Conservation (phyloP, 2,113 vertebrate genomes). For the Xiphias gladius region DNA sequence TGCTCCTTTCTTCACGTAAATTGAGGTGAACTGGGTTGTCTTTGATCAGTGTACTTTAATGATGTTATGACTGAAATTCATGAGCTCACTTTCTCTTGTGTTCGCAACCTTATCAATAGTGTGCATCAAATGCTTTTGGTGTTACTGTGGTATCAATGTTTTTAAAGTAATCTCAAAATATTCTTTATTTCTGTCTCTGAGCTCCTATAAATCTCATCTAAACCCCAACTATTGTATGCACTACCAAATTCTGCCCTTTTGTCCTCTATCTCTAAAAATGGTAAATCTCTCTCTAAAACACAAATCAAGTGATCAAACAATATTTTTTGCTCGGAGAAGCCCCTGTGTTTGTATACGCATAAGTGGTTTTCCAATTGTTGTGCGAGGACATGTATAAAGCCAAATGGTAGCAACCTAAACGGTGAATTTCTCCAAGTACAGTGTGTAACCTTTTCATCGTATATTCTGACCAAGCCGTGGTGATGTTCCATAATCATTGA, state of each 20-base stretch:
- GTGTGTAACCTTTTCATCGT: background rate
- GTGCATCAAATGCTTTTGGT: slow-evolving; percentile 47
- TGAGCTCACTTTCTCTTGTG: slow-evolving; percentile 42
- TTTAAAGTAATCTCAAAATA: slow-evolving; percentile 22
- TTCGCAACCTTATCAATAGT: slow-evolving; percentile 39
- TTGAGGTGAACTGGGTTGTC: slow-evolving; percentile 43
- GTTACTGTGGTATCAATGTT: background rate
- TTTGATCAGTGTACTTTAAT: slow-evolving; percentile 63
- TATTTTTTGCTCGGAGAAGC: slow-evolving; percentile 47
- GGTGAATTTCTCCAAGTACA: background rate
- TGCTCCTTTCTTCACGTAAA: slow-evolving; percentile 53
- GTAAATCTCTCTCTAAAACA: slow-evolving; percentile 46
- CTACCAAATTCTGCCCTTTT: slow-evolving; percentile 33
- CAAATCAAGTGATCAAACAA: slow-evolving; percentile 52
- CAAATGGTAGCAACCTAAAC: slow-evolving; percentile 18
- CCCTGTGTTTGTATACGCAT: slow-evolving; percentile 33
- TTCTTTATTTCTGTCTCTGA: slow-evolving; percentile 19
- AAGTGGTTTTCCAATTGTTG: slow-evolving; percentile 26
- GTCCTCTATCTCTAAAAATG: slow-evolving; percentile 43
- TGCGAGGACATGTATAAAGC: slow-evolving; percentile 15
- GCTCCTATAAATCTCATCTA: slow-evolving; percentile 16
- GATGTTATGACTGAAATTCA: slow-evolving; percentile 46
- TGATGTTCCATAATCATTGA: slow-evolving; percentile 65
- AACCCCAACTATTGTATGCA: slow-evolving; percentile 33
- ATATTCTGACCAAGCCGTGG: slow-evolving; percentile 46